These are phyloP conservation scores for Doryteuthis pealeii DNA, from an alignment of 1,140 invertebrate genomes.

Conservation along the genomic window DNA sequence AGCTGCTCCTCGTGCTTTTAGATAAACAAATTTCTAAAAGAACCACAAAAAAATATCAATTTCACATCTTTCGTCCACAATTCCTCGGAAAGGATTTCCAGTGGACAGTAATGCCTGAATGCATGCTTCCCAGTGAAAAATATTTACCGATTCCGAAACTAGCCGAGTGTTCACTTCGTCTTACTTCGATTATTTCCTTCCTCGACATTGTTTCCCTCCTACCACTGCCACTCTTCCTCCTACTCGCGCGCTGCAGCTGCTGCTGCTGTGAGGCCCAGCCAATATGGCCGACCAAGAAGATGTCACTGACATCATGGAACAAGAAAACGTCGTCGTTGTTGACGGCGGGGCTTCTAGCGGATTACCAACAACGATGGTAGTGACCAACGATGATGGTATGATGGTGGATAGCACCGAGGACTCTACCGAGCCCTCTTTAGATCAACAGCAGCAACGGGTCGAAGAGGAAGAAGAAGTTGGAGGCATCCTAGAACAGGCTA, in stretches of 20 bases:
- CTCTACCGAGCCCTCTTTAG: background rate
- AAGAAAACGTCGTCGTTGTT: background rate
- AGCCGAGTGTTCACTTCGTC: background rate
- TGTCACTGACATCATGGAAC: background rate
- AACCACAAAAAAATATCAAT: too few relatives aligned
- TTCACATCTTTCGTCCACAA: too few relatives aligned
- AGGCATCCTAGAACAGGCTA: conserved; percentile 58
- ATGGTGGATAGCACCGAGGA: background rate
- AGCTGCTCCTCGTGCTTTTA: too few relatives aligned
- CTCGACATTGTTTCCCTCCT: conserved; percentile 18
- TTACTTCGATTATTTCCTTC: conserved; percentile 6
- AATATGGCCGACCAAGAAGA: background rate
- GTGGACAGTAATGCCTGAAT: too few relatives aligned
- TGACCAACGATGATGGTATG: background rate
- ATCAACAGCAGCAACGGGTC: conserved; percentile 14
- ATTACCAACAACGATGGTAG: background rate
- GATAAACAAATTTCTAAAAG: too few relatives aligned
- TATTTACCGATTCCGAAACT: too few relatives aligned
- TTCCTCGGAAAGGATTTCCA: too few relatives aligned
- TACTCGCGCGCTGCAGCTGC: background rate
- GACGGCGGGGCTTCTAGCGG: background rate
- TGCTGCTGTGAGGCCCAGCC: background rate
- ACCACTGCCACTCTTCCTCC: background rate
- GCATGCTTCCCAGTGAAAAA: too few relatives aligned
- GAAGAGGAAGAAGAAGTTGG: conserved; percentile 38